phyloP scores from a whole-genome alignment of 2,888 invertebrate genomes.

The Drosophila ezoana region DNA sequence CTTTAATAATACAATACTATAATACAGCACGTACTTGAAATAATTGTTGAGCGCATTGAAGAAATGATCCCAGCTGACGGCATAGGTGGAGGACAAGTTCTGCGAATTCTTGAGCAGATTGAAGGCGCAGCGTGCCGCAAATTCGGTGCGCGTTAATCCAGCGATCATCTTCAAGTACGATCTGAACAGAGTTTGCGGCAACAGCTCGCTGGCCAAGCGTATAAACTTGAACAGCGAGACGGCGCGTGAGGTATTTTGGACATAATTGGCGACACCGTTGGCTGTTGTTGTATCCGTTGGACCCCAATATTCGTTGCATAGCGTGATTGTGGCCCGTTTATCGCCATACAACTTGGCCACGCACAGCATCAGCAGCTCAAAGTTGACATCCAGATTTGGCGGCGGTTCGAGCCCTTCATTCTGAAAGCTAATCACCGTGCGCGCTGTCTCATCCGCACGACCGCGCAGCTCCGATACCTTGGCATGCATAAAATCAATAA shows the following conservation, averaged over 20 bases:
- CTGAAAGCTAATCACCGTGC: slow-evolving; percentile 90
- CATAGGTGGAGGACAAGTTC: slow-evolving; percentile 86
- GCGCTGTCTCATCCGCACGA: slow-evolving; percentile 94
- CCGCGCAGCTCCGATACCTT: slow-evolving; percentile 93
- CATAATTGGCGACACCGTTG: not conserved
- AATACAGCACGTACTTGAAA: slow-evolving; percentile 86
- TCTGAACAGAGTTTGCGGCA: slow-evolving; percentile 93
- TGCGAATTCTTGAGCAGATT: slow-evolving; percentile 89
- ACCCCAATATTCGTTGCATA: slow-evolving; percentile 93
- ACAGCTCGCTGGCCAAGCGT: slow-evolving; percentile 93
- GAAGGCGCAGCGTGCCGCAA: slow-evolving; percentile 92
- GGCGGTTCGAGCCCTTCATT: slow-evolving; percentile 92
- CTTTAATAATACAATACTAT: not conserved
- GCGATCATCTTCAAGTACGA: slow-evolving; percentile 95
- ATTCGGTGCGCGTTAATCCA: slow-evolving; percentile 90
- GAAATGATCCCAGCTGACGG: slow-evolving; percentile 94
- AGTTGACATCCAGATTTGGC: slow-evolving; percentile 89
- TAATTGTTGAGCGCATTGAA: slow-evolving; percentile 91
- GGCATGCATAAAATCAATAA: slow-evolving; percentile 96
- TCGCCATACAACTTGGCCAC: slow-evolving; percentile 91
- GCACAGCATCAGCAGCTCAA: slow-evolving; percentile 92
- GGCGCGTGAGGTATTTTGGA: slow-evolving; percentile 87
- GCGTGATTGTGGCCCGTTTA: slow-evolving; percentile 89
- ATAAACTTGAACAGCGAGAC: slow-evolving; percentile 96
- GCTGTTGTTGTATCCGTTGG: slow-evolving; percentile 71